These are phyloP conservation scores for Hydropotes inermis DNA, from an alignment of 2,113 vertebrate species.

Conservation along the genomic window DNA sequence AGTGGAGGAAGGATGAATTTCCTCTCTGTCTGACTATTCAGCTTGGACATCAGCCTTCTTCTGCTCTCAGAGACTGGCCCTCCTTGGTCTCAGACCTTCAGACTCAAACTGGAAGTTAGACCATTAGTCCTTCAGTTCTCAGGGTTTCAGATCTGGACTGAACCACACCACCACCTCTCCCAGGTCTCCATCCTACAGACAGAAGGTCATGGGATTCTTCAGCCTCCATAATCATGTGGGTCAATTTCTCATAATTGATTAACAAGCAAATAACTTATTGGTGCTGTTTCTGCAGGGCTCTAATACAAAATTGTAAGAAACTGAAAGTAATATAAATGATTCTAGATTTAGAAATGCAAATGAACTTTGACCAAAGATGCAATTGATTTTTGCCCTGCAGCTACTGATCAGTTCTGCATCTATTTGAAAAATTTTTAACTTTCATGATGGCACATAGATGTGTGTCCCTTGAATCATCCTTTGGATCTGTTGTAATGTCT, in stretches of 20 bases:
- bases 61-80: background rate
- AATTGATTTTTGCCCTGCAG: background rate
- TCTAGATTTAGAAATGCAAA: background rate
- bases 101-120: background rate
- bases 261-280: fast-evolving
- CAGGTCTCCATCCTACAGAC: background rate
- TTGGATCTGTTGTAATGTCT: background rate
- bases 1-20: background rate
- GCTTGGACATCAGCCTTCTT: background rate
- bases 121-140: background rate
- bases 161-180: background rate
- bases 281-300: background rate
- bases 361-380: fast-evolving
- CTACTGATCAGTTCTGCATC: background rate
- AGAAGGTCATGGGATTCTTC: background rate
- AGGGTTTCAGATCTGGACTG: background rate
- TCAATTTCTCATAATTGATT: background rate
- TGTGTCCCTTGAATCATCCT: background rate
- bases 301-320: background rate
- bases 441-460: fast-evolving
- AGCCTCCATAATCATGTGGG: background rate
- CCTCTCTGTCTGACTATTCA: background rate
- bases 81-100: background rate
- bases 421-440: background rate
- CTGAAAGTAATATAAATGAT: background rate